These are phyloP conservation scores for Cylloceria caligata DNA, from an alignment of 2,888 invertebrate species.

Conservation along the genomic window DNA sequence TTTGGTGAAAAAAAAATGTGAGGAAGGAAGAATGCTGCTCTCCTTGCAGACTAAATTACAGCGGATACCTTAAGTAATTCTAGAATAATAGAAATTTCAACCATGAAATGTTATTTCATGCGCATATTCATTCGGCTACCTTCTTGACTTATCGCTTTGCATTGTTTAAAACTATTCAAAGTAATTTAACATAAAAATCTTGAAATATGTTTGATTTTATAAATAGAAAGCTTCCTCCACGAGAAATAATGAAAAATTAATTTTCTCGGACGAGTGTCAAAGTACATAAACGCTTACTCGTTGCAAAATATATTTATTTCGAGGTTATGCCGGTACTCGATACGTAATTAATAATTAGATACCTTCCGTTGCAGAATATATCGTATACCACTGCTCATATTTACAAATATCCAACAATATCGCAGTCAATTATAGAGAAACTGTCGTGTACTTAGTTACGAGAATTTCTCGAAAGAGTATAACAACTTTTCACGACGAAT, in stretches of 20 bases:
- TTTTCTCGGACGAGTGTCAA: background rate
- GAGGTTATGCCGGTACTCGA: conserved; percentile 50
- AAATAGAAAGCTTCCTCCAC: background rate
- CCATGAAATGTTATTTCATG: too few species aligned
- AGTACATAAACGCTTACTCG: background rate
- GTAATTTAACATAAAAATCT: too few species aligned
- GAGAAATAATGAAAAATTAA: background rate
- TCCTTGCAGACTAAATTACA: too few species aligned
- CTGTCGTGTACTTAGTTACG: conserved; percentile 8
- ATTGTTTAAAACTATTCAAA: too few species aligned
- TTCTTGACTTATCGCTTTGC: too few species aligned
- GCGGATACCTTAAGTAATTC: too few species aligned
- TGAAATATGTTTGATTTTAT: too few species aligned
- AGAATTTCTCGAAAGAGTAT: background rate
- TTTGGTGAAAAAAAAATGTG: too few species aligned
- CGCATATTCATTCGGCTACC: too few species aligned
- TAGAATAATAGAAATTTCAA: too few species aligned
- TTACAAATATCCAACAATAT: background rate
- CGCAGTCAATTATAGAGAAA: too few species aligned
- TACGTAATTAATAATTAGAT: background rate
- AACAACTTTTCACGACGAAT: conserved; percentile 3
- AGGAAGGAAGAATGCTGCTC: too few species aligned
- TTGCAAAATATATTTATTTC: conserved; percentile 10
- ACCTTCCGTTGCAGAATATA: conserved; percentile 70
- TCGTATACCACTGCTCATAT: conserved; percentile 70